phyloP scores from a whole-genome alignment of 2,888 invertebrate species.

The Drosophila ezoana region DNA sequence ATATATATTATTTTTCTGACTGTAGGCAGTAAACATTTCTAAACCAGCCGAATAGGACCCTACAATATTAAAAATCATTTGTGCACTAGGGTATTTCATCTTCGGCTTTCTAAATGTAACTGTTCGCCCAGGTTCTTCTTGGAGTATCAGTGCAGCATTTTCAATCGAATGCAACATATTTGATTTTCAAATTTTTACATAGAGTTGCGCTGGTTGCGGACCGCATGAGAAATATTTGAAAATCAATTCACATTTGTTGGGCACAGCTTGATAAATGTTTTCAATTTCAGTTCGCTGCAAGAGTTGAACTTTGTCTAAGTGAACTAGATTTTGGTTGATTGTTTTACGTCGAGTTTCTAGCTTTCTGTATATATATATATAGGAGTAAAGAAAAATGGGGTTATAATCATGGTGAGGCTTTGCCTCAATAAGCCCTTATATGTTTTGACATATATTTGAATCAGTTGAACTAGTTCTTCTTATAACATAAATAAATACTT shows the following conservation, averaged over 20 bases:
- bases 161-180: slow-evolving; percentile 59
- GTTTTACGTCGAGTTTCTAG: no score
- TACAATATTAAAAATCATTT: no score
- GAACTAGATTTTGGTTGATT: slow-evolving; percentile 2
- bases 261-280: neutral
- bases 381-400: no score
- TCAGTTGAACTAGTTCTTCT: neutral
- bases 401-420: no score
- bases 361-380: no score
- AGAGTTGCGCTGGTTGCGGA: slow-evolving; percentile 1
- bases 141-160: slow-evolving; percentile 12
- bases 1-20: no score
- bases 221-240: slow-evolving; percentile 6
- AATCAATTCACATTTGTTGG: slow-evolving; percentile 21
- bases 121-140: neutral
- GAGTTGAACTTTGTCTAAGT: neutral
- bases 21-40: no score
- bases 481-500: no score
- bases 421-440: no score
- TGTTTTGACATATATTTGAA: no score
- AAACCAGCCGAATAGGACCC: no score
- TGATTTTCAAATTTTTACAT: slow-evolving; percentile 53
- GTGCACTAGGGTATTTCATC: slow-evolving; percentile 30
- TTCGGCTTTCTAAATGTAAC: neutral
- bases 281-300: neutral